Evolutionary conservation across 2,797 vertebrate species (phyloP).

Genomic region (Amazonetta brasiliensis): DNA sequence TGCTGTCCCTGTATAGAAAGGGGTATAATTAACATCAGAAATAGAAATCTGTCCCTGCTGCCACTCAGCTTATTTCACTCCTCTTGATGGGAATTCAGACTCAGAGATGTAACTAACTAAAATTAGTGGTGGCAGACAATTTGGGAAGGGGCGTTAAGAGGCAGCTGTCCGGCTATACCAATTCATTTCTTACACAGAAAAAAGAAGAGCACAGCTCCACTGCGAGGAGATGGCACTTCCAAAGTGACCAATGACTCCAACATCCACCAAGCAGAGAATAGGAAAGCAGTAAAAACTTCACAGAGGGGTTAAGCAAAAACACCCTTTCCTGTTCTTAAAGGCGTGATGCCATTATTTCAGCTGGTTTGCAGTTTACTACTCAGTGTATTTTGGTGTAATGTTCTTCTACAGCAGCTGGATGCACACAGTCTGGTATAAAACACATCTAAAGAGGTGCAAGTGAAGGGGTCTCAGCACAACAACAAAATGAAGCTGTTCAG

Average conservation of each 20-base stretch:
- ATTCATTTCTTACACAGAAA: background rate
- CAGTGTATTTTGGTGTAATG: background rate
- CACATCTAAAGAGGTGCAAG: background rate
- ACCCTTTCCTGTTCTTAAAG: background rate
- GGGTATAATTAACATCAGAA: background rate
- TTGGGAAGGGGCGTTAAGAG: background rate
- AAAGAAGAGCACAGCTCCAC: background rate
- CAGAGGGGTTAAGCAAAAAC: background rate
- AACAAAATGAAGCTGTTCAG: background rate
- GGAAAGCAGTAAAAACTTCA: background rate
- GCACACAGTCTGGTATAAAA: accelerated
- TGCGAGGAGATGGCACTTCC: accelerated
- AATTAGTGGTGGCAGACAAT: background rate
- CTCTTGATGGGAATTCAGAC: background rate
- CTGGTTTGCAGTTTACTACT: background rate
- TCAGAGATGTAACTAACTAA: background rate
- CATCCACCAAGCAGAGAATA: background rate
- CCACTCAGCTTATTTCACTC: background rate
- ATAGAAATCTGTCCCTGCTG: background rate
- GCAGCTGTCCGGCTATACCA: background rate
- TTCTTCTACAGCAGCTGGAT: background rate
- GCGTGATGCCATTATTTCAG: background rate
- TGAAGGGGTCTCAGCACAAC: background rate
- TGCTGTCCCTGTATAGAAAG: background rate
- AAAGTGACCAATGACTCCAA: background rate